Percentiles rank a stretch among this genome's conserved stretches.
Evolutionary conservation across 2,888 invertebrate genomes (phyloP).

Genomic region (Drosophila limbata): DNA sequence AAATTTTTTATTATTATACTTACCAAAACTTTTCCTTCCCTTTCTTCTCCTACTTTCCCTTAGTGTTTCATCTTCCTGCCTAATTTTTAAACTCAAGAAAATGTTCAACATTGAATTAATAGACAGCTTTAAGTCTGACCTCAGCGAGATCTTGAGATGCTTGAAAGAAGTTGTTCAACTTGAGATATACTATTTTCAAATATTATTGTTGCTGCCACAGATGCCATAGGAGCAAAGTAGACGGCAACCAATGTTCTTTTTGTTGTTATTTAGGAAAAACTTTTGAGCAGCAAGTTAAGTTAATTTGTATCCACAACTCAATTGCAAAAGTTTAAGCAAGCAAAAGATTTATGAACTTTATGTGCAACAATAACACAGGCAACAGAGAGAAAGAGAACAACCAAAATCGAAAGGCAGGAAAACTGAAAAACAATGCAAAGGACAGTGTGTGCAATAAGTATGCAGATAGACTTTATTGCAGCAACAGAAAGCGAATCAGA

Average conservation of each 20-base stretch:
- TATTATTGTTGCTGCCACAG: slow-evolving; percentile 41
- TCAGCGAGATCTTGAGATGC: neutral
- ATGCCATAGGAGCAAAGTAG: slow-evolving; percentile 14
- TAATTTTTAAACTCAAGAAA: no score
- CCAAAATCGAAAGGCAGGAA: slow-evolving; percentile 48
- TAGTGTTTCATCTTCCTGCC: neutral
- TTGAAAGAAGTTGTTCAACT: slow-evolving; percentile 6
- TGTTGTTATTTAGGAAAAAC: slow-evolving; percentile 68
- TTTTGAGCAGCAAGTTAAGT: slow-evolving; percentile 77
- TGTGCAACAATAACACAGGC: slow-evolving; percentile 74
- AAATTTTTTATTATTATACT: no score
- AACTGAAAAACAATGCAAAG: slow-evolving; percentile 17
- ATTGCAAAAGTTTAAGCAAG: slow-evolving; percentile 78
- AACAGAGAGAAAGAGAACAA: slow-evolving; percentile 34
- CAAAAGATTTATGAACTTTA: slow-evolving; percentile 80
- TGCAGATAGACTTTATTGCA: slow-evolving; percentile 20
- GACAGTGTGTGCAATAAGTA: slow-evolving; percentile 40
- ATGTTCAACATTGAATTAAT: neutral
- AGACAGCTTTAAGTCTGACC: slow-evolving; percentile 3
- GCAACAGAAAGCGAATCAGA: slow-evolving; percentile 10
- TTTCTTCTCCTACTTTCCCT: neutral
- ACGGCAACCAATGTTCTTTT: slow-evolving; percentile 30
- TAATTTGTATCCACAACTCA: slow-evolving; percentile 81
- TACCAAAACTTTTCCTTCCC: neutral
- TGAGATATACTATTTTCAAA: slow-evolving; percentile 30